Conservation (phyloP, 2,797 vertebrate genomes). For the Xenentodon cancila region DNA sequence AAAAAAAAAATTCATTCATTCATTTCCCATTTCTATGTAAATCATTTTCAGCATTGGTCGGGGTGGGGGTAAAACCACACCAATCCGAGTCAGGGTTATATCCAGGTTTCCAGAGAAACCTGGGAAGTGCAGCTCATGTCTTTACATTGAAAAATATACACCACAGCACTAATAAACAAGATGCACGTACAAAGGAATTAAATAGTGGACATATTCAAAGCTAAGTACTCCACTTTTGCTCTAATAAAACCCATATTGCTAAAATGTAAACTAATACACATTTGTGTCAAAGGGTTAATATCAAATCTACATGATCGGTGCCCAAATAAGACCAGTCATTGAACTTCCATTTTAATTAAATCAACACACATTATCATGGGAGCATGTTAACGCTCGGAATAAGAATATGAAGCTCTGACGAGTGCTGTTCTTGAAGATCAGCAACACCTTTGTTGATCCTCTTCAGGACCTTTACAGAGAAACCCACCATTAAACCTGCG, state of each 20-base stretch:
- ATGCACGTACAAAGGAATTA: no score
- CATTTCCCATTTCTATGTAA: no score
- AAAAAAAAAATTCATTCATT: no score
- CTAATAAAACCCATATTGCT: background rate
- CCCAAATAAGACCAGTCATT: background rate
- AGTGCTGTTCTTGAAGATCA: slow-evolving; percentile 7
- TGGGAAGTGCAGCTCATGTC: no score
- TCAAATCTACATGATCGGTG: background rate
- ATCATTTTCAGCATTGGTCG: no score
- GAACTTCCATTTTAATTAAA: no score
- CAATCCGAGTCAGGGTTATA: no score
- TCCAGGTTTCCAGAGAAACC: no score
- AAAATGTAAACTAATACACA: background rate
- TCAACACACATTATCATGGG: background rate
- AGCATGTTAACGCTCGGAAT: slow-evolving; percentile 1
- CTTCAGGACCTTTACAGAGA: slow-evolving; percentile 11
- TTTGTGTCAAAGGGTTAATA: background rate
- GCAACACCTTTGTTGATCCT: slow-evolving; percentile 1
- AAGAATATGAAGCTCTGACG: slow-evolving; percentile 5
- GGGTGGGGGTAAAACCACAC: no score
- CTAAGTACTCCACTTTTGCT: background rate
- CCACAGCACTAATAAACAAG: no score
- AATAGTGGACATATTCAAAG: no score
- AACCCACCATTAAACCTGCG: slow-evolving; percentile 10
- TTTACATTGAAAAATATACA: no score